These are phyloP conservation scores for Patella vulgata DNA, from an alignment of 1,140 invertebrate species.

Conservation along the genomic window DNA sequence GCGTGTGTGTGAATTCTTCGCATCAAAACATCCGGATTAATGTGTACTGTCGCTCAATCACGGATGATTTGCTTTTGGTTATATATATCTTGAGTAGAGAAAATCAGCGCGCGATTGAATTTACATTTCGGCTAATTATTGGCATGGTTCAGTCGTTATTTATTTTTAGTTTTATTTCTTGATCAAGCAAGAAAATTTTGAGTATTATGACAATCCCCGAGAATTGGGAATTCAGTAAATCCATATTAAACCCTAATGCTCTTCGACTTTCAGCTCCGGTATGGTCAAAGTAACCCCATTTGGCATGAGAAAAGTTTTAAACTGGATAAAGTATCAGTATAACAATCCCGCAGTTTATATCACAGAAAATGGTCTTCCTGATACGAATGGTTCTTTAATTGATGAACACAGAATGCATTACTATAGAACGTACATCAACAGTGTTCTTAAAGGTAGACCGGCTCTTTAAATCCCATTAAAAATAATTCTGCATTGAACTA, in stretches of 20 bases:
- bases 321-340: constrained; percentile 73
- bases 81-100: too few species aligned
- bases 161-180: too few species aligned
- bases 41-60: too few species aligned
- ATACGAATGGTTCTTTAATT: constrained; percentile 63
- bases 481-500: background rate
- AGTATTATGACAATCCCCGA: too few species aligned
- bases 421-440: constrained; percentile 71
- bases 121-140: too few species aligned
- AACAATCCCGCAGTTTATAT: constrained; percentile 72
- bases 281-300: constrained; percentile 65
- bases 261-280: constrained; percentile 54
- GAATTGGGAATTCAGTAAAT: too few species aligned
- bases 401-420: constrained; percentile 70
- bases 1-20: too few species aligned
- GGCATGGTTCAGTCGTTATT: constrained; percentile 55
- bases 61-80: too few species aligned
- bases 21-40: too few species aligned
- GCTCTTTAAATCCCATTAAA: background rate
- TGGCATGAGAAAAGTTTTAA: constrained; percentile 74
- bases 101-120: too few species aligned
- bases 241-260: background rate
- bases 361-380: constrained; percentile 76
- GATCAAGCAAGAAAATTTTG: too few species aligned
- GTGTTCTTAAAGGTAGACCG: constrained; percentile 69